A percentile compares a stretch with the other conserved stretches of the same genome.
Evolutionary conservation across 2,888 invertebrate species (phyloP).

Genomic region (Frankliniella intonsa): DNA sequence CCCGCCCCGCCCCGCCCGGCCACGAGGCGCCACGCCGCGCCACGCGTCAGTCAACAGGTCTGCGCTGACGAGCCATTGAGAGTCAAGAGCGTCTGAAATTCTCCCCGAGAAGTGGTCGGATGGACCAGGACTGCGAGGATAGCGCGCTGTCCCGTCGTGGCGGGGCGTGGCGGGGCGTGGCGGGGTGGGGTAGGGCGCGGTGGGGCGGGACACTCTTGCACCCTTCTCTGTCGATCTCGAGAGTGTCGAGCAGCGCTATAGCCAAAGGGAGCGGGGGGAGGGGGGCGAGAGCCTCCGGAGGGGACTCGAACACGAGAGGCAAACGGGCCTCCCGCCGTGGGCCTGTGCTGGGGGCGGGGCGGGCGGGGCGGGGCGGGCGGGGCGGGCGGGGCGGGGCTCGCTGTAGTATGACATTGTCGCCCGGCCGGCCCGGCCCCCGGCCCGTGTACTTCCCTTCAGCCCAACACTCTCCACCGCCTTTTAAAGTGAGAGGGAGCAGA

Average conservation of each 20-base stretch:
- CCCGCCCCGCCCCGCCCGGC: too few species aligned
- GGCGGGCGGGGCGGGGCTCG: too few species aligned
- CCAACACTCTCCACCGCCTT: too few species aligned
- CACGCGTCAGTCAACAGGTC: conserved; percentile 8
- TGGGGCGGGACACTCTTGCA: neutral
- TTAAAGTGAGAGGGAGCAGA: neutral
- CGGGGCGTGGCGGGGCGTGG: too few species aligned
- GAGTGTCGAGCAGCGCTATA: neutral
- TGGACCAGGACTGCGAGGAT: too few species aligned
- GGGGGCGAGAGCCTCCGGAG: neutral
- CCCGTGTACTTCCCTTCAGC: neutral
- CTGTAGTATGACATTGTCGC: neutral
- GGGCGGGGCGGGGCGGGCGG: too few species aligned
- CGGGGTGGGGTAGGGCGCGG: too few species aligned
- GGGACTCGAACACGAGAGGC: too few species aligned
- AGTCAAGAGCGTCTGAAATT: conserved; percentile 16
- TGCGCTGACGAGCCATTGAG: neutral
- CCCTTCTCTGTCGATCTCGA: neutral
- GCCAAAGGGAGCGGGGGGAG: neutral
- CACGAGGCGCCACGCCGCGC: neutral
- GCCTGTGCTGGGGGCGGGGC: neutral
- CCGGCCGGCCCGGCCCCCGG: neutral
- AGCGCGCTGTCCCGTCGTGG: too few species aligned
- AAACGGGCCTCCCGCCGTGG: neutral
- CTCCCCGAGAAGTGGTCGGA: neutral